A percentile compares a stretch with the other conserved stretches of the same genome.
Conservation (phyloP, 2,113 vertebrate species). For the Marmota flaviventris region DNA sequence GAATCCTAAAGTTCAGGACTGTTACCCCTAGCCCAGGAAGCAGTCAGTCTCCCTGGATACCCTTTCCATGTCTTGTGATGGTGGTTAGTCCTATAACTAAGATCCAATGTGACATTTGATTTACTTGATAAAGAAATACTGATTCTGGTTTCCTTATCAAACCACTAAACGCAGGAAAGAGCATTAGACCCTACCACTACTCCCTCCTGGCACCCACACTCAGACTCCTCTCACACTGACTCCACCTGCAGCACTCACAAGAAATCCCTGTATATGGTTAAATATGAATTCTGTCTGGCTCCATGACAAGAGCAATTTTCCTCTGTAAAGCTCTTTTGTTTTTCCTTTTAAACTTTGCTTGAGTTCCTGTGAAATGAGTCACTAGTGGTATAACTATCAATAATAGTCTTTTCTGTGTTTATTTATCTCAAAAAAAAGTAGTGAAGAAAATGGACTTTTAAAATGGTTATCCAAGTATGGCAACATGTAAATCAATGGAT, state of each 20-base stretch:
- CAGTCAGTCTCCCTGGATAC: neutral
- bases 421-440: conserved; percentile 52
- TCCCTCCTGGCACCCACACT: neutral
- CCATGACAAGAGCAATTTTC: neutral
- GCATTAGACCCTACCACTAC: neutral
- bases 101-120: neutral
- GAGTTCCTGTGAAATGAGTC: neutral
- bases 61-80: neutral
- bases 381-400: neutral
- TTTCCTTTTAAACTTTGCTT: conserved; percentile 43
- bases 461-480: neutral
- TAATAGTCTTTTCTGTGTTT: neutral
- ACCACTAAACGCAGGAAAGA: neutral
- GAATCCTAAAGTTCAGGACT: neutral
- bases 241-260: neutral
- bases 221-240: neutral
- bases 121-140: neutral
- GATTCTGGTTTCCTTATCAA: conserved; percentile 3
- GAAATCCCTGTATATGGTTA: neutral
- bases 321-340: neutral
- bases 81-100: conserved; percentile 19
- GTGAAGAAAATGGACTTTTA: conserved; percentile 28
- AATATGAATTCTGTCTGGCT: neutral
- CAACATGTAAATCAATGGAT: no score
- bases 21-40: neutral